phyloP scores from a whole-genome alignment of 2,888 invertebrate genomes.

The Oscheius onirici region DNA sequence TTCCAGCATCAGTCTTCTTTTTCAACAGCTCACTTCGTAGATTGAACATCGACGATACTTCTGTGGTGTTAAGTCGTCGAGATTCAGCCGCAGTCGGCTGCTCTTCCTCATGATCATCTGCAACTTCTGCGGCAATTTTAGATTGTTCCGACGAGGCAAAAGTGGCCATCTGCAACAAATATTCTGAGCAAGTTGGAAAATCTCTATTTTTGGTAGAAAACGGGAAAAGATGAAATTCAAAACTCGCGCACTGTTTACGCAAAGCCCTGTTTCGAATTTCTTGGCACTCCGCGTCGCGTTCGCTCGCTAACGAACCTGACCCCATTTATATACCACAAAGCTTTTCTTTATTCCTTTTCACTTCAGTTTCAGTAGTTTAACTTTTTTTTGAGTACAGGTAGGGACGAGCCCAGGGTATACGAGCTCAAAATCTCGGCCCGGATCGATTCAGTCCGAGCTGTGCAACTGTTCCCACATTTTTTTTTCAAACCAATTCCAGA shows the following conservation, averaged over 20 bases:
- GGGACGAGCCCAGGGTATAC: no score
- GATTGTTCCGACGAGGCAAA: conserved; percentile 42
- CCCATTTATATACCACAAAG: neutral
- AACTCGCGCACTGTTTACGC: neutral
- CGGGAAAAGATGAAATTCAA: neutral
- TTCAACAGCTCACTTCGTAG: conserved; percentile 46
- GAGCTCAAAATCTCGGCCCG: no score
- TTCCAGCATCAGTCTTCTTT: neutral
- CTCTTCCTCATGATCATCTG: conserved; percentile 28
- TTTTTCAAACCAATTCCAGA: no score
- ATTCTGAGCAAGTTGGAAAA: neutral
- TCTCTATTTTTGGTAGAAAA: neutral
- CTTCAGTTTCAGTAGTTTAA: no score
- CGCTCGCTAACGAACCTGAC: neutral
- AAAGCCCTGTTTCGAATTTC: neutral
- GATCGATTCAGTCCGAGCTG: no score
- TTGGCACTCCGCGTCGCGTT: neutral
- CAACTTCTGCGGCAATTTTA: conserved; percentile 32
- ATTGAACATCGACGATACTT: conserved; percentile 46
- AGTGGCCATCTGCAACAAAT: conserved; percentile 39
- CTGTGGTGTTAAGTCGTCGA: conserved; percentile 37
- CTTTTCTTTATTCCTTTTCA: no score
- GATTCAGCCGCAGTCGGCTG: conserved; percentile 36
- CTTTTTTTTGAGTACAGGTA: no score
- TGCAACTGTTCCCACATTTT: no score